Evolutionary conservation across 2,113 vertebrate genomes (phyloP).

Genomic region (Rhodinocichla rosea): DNA sequence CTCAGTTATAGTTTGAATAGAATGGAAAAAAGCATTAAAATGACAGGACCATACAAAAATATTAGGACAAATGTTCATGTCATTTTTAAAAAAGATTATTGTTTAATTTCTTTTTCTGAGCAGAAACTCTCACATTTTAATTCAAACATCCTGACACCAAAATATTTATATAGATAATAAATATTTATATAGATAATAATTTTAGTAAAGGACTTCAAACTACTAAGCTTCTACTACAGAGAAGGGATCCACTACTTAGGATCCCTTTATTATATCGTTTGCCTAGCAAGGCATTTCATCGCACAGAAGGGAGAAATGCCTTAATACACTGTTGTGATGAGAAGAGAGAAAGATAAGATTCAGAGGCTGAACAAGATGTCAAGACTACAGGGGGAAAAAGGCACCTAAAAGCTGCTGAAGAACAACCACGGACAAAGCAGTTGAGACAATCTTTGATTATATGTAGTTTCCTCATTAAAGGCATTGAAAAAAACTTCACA

Average conservation of each 20-base stretch:
- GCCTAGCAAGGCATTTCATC: neutral
- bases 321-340: neutral
- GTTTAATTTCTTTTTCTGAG: neutral
- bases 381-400: neutral
- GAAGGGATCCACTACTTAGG: neutral
- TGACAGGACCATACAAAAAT: neutral
- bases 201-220: neutral
- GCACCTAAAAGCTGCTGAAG: neutral
- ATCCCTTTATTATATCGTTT: neutral
- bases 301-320: neutral
- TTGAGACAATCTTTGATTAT: neutral
- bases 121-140: neutral
- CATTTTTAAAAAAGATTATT: neutral
- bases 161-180: neutral
- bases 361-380: neutral
- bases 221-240: neutral
- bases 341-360: neutral
- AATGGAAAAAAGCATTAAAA: neutral
- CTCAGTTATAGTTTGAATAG: neutral
- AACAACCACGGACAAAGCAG: neutral
- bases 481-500: neutral
- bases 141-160: neutral
- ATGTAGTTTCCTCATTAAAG: neutral
- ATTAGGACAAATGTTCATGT: neutral
- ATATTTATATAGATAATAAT: neutral